Evolutionary conservation across 64 coral and sea anemone species (phyloP), one percentile per base, ranked within the genome.

Genomic region (Stichodactyla mertensii): DNA sequence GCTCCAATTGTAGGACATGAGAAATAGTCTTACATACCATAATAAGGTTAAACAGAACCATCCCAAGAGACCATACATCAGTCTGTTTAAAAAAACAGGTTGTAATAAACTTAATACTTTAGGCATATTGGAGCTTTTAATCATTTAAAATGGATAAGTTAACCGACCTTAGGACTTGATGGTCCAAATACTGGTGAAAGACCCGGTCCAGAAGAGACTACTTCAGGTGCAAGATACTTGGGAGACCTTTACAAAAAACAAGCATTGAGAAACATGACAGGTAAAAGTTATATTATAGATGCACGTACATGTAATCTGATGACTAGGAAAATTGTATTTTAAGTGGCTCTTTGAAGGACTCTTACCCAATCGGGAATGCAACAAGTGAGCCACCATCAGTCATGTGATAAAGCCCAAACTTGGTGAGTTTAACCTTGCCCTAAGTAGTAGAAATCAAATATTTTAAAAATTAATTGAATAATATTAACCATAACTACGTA

Each of bases 51-150:
- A 92, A 61, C 13, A 98, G 83, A 92, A 98, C 88, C 88, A 98
- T 98, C 14, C 96, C 96, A 27, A 98, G 60, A 45, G 96, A 98
- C 96, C 96, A 98, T 28, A 98, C 86, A 90, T 98, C 96, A 55
- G 85, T 85, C 96, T 98, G 59, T 60, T 26, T 55, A 53, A n/a
- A 54, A 62, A 52, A 57, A 61, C 71, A 20, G 10, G 51, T 86
- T 27, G 4, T 20, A 55, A 54, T 77, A 6, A n/a, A 69, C 36
- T n/a, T 55, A 83, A 14, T 20, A 71, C 20, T 22, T 84, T 27
- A 45, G 36, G 62, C 27, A 27, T 84, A 54, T 53, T 83, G 8
- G 20, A 11, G 19, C 52, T 20, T n/a, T n/a, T 15, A n/a, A 54
- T 31, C 36, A 45, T 52, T 26, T 55, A 53, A n/a, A 54, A 62